These are phyloP conservation scores for Acanthoscelides obtectus DNA, from an alignment of 2,888 invertebrate species.

Conservation along the genomic window DNA sequence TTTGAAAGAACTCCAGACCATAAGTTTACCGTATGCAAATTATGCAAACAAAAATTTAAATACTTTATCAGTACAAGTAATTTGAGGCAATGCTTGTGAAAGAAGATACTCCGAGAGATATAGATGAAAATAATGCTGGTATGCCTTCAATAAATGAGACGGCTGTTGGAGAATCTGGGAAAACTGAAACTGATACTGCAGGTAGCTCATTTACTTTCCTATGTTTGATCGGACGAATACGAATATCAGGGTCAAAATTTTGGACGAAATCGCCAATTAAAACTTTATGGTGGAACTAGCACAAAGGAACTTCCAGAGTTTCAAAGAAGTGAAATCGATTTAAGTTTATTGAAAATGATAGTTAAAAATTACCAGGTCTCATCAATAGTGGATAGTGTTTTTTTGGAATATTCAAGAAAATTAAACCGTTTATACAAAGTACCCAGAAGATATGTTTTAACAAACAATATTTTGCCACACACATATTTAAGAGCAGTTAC, in stretches of 20 bases:
- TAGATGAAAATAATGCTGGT: no score
- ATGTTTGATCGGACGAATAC: no score
- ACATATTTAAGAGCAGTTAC: conserved; percentile 12
- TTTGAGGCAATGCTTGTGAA: no score
- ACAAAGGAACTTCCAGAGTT: no score
- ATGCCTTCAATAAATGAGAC: no score
- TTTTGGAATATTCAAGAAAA: not conserved
- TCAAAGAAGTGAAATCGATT: no score
- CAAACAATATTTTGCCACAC: conserved; percentile 18
- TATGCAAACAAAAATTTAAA: conserved; percentile 16
- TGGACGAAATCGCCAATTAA: no score
- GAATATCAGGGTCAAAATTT: no score
- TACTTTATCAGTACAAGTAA: conserved; percentile 16
- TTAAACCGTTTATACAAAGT: not conserved
- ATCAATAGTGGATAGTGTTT: not conserved
- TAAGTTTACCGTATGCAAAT: conserved; percentile 4
- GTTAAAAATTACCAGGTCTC: not conserved
- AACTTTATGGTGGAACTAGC: no score
- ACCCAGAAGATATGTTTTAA: conserved; percentile 10
- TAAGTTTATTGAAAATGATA: no score
- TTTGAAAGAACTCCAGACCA: not conserved
- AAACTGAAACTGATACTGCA: conserved; percentile 6
- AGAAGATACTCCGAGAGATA: no score
- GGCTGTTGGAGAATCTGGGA: conserved; percentile 6
- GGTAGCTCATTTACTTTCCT: not conserved